Base-by-base conservation (phyloP, 2,888 invertebrate species). In the Leptopilina myrica region DNA sequence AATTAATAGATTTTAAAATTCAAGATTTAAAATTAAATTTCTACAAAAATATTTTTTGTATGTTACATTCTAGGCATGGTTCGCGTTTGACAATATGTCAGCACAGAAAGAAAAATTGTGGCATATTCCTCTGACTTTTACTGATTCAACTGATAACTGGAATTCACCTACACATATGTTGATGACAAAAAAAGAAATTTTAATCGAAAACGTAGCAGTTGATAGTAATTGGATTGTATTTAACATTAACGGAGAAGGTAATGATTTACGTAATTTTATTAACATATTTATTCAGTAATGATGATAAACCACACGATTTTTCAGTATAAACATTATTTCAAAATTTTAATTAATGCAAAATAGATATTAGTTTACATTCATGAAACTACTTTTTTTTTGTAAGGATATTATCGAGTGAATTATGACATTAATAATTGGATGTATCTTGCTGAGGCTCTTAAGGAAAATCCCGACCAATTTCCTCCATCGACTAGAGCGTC, bases 401-500 rank as follows among this genome's bases (percentile, higher is more conserved):
- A 84, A 92, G 92, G 92, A 53, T 92, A 89, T 81, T 92, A 91
- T 81, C 90, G 89, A 7, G 89, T 90, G 2, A 88, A 90, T 81
- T 90, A 90, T 81, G 90, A 90, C 78, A 80, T 85, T 59, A 80
- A 82, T 64, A 90, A 88, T 83, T 90, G 90, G 90, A 79, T 81
- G 65, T 83, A 88, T 46, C 87, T 88, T 87, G 91, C 84, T 84
- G 87, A 78, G 84, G 92, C 85, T 81, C 79, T 89, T 15, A 73
- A 79, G 46, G 76, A 85, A 5, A 84, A 86, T 78, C 88, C 86
- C 53, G 82, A 84, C 40, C 89, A 81, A n/a, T 92, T 94, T 80
- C 91, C 93, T 53, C 86, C 91, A 0, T 89, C 92, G 53, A 93
- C 93, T 82, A 89, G 94, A 82, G 93, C 93, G 1, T 93, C 94